phyloP scores from a whole-genome alignment of 1,140 invertebrate species.

The Schlechtendalia chinensis region DNA sequence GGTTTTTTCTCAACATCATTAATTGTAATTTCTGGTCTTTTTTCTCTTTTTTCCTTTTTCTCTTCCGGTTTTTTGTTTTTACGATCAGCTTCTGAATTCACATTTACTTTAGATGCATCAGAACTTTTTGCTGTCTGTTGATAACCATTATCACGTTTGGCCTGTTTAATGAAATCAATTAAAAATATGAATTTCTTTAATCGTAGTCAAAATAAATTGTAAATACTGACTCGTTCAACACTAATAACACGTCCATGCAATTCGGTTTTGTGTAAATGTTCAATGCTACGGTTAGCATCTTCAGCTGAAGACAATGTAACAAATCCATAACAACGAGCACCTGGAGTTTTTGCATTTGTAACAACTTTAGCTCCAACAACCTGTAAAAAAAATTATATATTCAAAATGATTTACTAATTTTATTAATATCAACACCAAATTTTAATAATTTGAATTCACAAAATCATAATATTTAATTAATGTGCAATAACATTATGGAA shows the following conservation, averaged over 20 bases:
- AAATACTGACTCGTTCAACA: slow-evolving; percentile 71
- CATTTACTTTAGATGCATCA: slow-evolving; percentile 55
- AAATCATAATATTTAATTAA: no score
- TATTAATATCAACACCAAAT: no score
- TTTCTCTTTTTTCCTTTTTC: slow-evolving; percentile 54
- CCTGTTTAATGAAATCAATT: slow-evolving; percentile 41
- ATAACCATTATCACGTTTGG: slow-evolving; percentile 53
- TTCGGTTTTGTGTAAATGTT: slow-evolving; percentile 84
- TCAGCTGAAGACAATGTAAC: slow-evolving; percentile 87
- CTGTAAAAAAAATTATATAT: slow-evolving; percentile 53
- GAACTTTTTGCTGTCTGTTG: slow-evolving; percentile 27
- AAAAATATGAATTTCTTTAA: no score
- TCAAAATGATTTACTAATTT: no score
- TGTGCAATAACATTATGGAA: no score
- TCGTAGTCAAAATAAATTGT: neutral
- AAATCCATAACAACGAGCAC: slow-evolving; percentile 89
- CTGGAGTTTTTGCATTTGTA: slow-evolving; percentile 86
- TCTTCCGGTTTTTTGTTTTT: slow-evolving; percentile 58
- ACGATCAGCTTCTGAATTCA: slow-evolving; percentile 53
- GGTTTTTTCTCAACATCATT: slow-evolving; percentile 41
- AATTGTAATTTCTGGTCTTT: slow-evolving; percentile 45
- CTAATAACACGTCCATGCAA: slow-evolving; percentile 90
- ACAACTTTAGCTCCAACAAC: slow-evolving; percentile 91
- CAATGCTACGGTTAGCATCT: slow-evolving; percentile 86
- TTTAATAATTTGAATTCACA: no score